phyloP scores from a whole-genome alignment of 2,113 vertebrate genomes.

The Dicaeum eximium region DNA sequence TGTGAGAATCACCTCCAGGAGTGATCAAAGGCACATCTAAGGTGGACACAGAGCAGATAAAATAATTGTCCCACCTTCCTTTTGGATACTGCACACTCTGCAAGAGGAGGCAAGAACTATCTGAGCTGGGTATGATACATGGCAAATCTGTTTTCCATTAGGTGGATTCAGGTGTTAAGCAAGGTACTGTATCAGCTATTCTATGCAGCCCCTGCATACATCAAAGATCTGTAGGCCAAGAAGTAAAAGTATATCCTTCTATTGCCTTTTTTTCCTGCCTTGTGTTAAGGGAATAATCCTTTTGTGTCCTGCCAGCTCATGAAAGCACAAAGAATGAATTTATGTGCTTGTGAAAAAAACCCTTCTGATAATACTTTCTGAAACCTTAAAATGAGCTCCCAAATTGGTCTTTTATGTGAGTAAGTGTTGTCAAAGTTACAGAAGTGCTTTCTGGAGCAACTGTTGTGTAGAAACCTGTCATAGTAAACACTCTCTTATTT shows the following conservation, averaged over 20 bases:
- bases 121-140: neutral
- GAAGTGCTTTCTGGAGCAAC: neutral
- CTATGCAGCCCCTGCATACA: neutral
- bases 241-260: neutral
- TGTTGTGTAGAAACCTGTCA: conserved; percentile 11
- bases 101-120: neutral
- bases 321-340: neutral
- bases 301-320: neutral
- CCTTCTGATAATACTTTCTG: neutral
- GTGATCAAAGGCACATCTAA: neutral
- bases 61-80: neutral
- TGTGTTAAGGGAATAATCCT: neutral
- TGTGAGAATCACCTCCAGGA: neutral
- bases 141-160: neutral
- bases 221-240: neutral
- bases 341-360: neutral
- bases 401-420: conserved; percentile 1
- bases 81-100: neutral
- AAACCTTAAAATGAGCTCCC: neutral
- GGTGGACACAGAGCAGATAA: neutral
- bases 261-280: neutral
- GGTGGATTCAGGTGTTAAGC: neutral
- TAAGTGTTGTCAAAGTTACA: conserved; percentile 11
- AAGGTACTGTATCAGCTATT: neutral
- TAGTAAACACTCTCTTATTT: conserved; percentile 28